These are phyloP conservation scores for Rana temporaria DNA, from an alignment of 2,113 vertebrate genomes.

Conservation along the genomic window DNA sequence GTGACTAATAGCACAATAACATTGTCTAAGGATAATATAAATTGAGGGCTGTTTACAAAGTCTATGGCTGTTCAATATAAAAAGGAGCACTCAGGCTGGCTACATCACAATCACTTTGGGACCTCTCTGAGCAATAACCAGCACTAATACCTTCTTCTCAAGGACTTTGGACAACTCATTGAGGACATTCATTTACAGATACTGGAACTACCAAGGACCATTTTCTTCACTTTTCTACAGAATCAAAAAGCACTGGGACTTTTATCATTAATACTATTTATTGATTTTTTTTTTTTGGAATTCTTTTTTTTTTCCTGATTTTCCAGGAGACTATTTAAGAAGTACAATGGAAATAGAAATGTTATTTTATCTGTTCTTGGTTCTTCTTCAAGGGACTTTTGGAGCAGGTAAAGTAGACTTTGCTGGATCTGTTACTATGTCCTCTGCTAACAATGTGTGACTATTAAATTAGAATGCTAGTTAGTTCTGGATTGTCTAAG, in stretches of 20 bases:
- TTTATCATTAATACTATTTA: slow-evolving; percentile 10
- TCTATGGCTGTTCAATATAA: slow-evolving; percentile 79
- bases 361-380: slow-evolving; percentile 78
- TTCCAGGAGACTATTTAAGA: neutral
- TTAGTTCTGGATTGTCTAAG: neutral
- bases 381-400: slow-evolving; percentile 70
- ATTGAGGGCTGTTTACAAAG: slow-evolving; percentile 77
- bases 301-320: slow-evolving; percentile 37
- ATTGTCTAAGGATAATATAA: slow-evolving; percentile 80
- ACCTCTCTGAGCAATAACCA: slow-evolving; percentile 55
- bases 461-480: neutral
- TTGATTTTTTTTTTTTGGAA: slow-evolving; percentile 15
- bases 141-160: neutral
- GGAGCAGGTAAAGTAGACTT: slow-evolving; percentile 68
- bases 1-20: slow-evolving; percentile 83
- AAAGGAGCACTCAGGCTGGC: slow-evolving; percentile 68
- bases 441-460: neutral
- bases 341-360: slow-evolving; percentile 80
- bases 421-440: neutral
- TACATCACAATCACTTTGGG: slow-evolving; percentile 69
- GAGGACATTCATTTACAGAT: neutral
- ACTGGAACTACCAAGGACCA: neutral
- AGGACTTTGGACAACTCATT: slow-evolving; percentile 20
- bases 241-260: neutral
- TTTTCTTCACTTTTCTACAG: neutral